Evolutionary conservation across 2,888 invertebrate species (phyloP).

Genomic region (Choreutis nemorana): DNA sequence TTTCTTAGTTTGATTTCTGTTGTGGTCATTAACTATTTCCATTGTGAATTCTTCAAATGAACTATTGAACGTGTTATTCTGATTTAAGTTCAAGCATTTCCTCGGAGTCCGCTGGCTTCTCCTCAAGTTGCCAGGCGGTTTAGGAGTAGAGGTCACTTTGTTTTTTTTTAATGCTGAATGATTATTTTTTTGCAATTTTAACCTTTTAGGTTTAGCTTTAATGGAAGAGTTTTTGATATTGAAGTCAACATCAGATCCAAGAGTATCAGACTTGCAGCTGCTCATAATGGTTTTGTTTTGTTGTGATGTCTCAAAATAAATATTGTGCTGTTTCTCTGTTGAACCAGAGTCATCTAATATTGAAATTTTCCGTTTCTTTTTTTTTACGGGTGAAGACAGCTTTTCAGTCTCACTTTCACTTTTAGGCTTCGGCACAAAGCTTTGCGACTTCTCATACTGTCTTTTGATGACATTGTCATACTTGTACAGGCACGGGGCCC

Average conservation of each 20-base stretch:
- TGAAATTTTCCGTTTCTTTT: constrained; percentile 40
- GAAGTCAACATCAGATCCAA: constrained; percentile 41
- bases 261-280: constrained; percentile 30
- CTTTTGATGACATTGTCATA: constrained; percentile 39
- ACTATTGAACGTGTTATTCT: constrained; percentile 27
- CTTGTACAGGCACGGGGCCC: constrained; percentile 52
- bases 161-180: constrained; percentile 29
- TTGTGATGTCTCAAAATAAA: constrained; percentile 37
- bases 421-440: constrained; percentile 27
- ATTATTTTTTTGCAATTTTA: constrained; percentile 25
- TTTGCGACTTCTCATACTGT: constrained; percentile 27
- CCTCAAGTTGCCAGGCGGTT: constrained; percentile 25
- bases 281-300: constrained; percentile 21
- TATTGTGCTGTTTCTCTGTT: constrained; percentile 30
- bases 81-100: constrained; percentile 22
- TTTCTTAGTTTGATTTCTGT: constrained; percentile 9
- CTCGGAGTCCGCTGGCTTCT: constrained; percentile 39
- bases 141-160: constrained; percentile 46
- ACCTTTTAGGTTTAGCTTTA: constrained; percentile 29
- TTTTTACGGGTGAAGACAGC: constrained; percentile 31
- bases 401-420: constrained; percentile 23
- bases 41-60: constrained; percentile 32
- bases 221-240: constrained; percentile 39
- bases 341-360: constrained; percentile 36
- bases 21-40: constrained; percentile 21